phyloP scores from a whole-genome alignment of 2,797 vertebrate species.

The Botia kubotai region DNA sequence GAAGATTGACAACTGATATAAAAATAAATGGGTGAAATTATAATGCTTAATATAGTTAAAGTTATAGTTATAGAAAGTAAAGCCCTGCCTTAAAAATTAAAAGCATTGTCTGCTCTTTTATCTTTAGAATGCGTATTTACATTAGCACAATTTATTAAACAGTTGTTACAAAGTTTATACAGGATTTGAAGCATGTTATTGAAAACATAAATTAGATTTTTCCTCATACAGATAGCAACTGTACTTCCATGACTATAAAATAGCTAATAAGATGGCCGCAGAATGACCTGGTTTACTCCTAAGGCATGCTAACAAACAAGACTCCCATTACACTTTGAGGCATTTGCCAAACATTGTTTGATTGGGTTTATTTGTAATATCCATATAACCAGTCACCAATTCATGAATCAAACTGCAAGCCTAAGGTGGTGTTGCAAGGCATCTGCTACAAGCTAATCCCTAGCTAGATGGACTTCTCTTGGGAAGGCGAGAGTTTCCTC shows the following conservation, averaged over 20 bases:
- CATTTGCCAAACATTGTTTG: background rate
- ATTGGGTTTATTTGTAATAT: constrained; percentile 40
- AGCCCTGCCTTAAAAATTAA: too few species aligned
- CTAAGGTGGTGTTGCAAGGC: constrained; percentile 43
- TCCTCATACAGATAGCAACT: background rate
- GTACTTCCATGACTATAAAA: background rate
- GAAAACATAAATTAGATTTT: background rate
- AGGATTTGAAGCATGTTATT: too few species aligned
- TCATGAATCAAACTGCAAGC: constrained; percentile 35
- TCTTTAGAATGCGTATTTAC: too few species aligned
- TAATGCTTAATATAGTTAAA: too few species aligned
- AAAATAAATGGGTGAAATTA: too few species aligned
- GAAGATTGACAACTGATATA: background rate
- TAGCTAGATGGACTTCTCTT: background rate
- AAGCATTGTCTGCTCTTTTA: too few species aligned
- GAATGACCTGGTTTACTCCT: background rate
- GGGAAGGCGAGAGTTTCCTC: constrained; percentile 11
- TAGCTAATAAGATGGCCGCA: background rate
- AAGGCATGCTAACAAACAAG: constrained; percentile 2
- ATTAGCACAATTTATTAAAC: too few species aligned
- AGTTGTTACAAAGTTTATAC: too few species aligned
- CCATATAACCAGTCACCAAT: constrained; percentile 17
- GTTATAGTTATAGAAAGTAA: too few species aligned
- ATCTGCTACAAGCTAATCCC: constrained; percentile 39
- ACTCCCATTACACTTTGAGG: constrained; percentile 1